Percentiles rank a stretch among this genome's conserved stretches.
Evolutionary conservation across 2,797 vertebrate species (phyloP).

Genomic region (Malurus splendens): DNA sequence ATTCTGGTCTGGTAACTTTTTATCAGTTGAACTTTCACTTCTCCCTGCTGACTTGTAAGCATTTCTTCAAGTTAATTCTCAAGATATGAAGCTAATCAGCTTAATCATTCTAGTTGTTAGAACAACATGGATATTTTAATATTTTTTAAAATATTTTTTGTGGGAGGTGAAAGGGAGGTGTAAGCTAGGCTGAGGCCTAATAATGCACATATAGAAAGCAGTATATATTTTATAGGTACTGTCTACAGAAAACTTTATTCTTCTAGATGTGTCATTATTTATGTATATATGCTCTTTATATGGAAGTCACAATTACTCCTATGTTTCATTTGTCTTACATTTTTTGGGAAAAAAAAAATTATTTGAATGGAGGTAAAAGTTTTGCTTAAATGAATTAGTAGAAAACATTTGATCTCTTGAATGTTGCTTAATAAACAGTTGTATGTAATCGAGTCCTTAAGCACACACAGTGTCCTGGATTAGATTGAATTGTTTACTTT

Average conservation of each 20-base stretch:
- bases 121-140: not conserved
- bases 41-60: not conserved
- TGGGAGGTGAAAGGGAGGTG: not conserved
- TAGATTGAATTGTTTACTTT: not conserved
- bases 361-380: not conserved
- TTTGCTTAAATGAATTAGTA: not conserved
- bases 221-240: rapidly evolving
- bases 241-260: not conserved
- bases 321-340: not conserved
- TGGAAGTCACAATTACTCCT: not conserved
- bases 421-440: not conserved
- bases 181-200: not conserved
- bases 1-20: conserved; percentile 15
- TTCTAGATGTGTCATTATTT: not conserved
- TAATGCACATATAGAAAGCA: not conserved
- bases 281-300: not conserved
- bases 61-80: conserved; percentile 1
- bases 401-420: not conserved
- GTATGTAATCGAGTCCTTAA: not conserved
- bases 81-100: not conserved
- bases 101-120: not conserved
- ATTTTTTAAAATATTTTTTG: not conserved
- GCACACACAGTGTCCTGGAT: not conserved
- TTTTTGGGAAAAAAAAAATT: not conserved
- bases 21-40: conserved; percentile 49